Conservation (phyloP, 2,113 vertebrate genomes). For the Corythornis cristatus region DNA sequence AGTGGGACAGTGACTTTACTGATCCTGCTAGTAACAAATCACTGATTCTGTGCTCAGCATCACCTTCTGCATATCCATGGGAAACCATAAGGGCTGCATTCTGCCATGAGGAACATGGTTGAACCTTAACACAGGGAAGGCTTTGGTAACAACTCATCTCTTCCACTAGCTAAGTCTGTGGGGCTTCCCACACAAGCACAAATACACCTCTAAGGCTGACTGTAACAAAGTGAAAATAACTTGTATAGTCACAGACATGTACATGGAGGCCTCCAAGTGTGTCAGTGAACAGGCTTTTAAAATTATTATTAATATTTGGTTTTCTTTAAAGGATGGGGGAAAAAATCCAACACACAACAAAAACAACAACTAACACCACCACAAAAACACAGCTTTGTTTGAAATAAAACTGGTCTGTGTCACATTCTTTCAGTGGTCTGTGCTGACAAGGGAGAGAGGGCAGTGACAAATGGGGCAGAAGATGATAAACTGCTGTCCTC, state of each 20-base stretch:
- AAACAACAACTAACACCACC: no score
- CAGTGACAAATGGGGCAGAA: not conserved
- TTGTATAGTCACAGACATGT: not conserved
- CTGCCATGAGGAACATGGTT: not conserved
- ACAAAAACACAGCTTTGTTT: not conserved
- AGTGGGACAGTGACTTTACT: not conserved
- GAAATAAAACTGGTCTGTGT: not conserved
- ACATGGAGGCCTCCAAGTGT: not conserved
- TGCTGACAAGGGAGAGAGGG: not conserved
- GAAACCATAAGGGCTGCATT: not conserved
- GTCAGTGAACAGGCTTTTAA: not conserved
- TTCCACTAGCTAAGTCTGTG: not conserved
- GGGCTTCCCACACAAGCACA: not conserved
- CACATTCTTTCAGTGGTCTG: not conserved
- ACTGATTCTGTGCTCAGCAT: not conserved
- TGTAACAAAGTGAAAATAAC: not conserved
- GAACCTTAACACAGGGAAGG: not conserved
- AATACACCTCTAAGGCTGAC: not conserved
- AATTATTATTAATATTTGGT: not conserved
- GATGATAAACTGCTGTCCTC: not conserved
- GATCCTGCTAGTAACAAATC: not conserved
- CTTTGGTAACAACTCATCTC: not conserved
- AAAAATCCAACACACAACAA: rapidly evolving
- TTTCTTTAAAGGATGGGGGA: not conserved
- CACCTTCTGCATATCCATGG: not conserved